Evolutionary conservation across 2,888 invertebrate species (phyloP).

Genomic region (Prosopocoilus inquinatus): DNA sequence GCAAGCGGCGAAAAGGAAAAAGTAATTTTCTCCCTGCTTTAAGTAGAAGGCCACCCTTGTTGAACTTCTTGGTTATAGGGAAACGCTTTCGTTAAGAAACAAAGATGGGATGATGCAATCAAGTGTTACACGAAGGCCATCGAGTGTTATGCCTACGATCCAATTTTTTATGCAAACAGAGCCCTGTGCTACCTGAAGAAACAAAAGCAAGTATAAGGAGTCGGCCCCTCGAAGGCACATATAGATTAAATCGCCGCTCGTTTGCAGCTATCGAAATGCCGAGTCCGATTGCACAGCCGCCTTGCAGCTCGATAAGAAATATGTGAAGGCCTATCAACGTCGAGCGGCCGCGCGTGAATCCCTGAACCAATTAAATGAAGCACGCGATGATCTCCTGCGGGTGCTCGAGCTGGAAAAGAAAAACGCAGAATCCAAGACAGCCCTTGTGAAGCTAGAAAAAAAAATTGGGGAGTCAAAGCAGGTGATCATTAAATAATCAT

Average conservation of each 20-base stretch:
- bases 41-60: not conserved
- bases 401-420: constrained; percentile 76
- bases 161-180: constrained; percentile 83
- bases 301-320: constrained; percentile 71
- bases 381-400: constrained; percentile 67
- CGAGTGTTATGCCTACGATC: constrained; percentile 71
- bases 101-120: constrained; percentile 84
- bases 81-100: constrained; percentile 73
- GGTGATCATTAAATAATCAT: no score
- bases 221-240: not conserved
- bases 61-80: constrained; percentile 58
- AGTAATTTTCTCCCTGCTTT: constrained; percentile 47
- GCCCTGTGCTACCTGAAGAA: constrained; percentile 83
- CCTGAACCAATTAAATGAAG: constrained; percentile 69
- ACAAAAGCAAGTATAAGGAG: constrained; percentile 60
- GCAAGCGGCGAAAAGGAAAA: constrained; percentile 70
- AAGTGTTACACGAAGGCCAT: constrained; percentile 86
- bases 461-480: constrained; percentile 42
- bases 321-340: constrained; percentile 82
- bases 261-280: constrained; percentile 63
- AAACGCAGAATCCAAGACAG: constrained; percentile 66
- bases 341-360: constrained; percentile 74
- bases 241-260: not conserved
- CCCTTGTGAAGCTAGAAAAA: constrained; percentile 58
- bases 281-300: constrained; percentile 81